phyloP scores from a whole-genome alignment of 2,113 vertebrate species.

The Saccopteryx bilineata region DNA sequence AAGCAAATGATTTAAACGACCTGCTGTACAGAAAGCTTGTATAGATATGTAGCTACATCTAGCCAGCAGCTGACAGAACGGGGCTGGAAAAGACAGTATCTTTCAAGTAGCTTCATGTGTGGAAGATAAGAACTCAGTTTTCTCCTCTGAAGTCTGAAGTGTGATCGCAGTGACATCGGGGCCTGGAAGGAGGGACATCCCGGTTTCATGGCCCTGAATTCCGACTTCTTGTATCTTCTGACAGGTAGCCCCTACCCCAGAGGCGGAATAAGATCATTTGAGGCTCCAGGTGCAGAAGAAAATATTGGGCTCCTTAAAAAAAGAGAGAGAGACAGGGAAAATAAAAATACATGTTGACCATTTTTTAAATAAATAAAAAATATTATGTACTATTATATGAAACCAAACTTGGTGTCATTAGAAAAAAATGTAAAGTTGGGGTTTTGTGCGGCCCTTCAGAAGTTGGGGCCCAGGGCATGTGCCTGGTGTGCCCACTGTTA shows the following conservation, averaged over 20 bases:
- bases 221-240: accelerated
- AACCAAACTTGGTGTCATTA: too few relatives aligned
- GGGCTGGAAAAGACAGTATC: accelerated
- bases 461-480: too few relatives aligned
- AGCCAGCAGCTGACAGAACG: accelerated
- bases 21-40: background rate
- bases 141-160: background rate
- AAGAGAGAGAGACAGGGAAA: too few relatives aligned
- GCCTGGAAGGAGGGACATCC: background rate
- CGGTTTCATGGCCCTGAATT: accelerated
- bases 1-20: background rate
- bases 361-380: too few relatives aligned
- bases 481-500: too few relatives aligned
- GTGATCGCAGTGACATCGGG: background rate
- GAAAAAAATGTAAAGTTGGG: too few relatives aligned
- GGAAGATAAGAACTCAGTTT: background rate
- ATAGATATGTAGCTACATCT: background rate
- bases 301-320: too few relatives aligned
- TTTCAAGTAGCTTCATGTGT: accelerated
- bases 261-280: too few relatives aligned
- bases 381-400: too few relatives aligned
- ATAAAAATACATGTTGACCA: too few relatives aligned
- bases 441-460: too few relatives aligned
- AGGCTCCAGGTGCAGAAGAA: too few relatives aligned
- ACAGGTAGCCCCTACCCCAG: background rate